These are phyloP conservation scores for Xestoiulus laeticollis DNA, from an alignment of 2,888 invertebrate genomes.

Conservation along the genomic window DNA sequence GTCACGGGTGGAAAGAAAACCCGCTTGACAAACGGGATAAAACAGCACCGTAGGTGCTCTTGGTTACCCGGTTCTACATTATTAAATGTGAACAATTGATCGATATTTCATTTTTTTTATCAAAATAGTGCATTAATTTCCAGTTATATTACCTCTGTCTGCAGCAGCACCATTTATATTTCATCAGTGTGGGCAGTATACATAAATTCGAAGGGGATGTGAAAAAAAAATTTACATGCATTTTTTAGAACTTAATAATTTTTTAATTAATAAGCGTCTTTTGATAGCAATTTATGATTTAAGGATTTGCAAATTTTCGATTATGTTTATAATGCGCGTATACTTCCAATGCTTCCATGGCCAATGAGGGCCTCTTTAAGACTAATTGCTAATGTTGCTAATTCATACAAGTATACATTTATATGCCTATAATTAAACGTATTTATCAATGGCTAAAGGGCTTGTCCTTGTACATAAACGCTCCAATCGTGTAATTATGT, in stretches of 20 bases:
- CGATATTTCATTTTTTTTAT: background rate
- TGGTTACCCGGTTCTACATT: background rate
- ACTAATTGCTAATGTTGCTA: background rate
- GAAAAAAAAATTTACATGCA: too few relatives aligned
- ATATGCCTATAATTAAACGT: background rate
- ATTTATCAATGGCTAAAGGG: background rate
- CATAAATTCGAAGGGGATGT: too few relatives aligned
- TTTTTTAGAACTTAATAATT: too few relatives aligned
- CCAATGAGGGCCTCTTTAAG: background rate
- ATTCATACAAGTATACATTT: background rate
- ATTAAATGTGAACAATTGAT: background rate
- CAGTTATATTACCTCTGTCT: background rate
- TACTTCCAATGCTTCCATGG: background rate
- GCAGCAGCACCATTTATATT: background rate
- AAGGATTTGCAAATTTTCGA: background rate
- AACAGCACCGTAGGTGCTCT: too few relatives aligned
- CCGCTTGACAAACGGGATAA: too few relatives aligned
- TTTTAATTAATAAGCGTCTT: too few relatives aligned
- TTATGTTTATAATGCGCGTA: background rate
- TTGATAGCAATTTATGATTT: background rate
- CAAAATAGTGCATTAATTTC: too few relatives aligned
- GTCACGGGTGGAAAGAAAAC: too few relatives aligned
- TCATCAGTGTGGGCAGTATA: background rate
- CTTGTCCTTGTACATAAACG: background rate
- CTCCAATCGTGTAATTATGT: background rate